Evolutionary conservation across 1,140 invertebrate genomes (phyloP).

Genomic region (Psix sp.): DNA sequence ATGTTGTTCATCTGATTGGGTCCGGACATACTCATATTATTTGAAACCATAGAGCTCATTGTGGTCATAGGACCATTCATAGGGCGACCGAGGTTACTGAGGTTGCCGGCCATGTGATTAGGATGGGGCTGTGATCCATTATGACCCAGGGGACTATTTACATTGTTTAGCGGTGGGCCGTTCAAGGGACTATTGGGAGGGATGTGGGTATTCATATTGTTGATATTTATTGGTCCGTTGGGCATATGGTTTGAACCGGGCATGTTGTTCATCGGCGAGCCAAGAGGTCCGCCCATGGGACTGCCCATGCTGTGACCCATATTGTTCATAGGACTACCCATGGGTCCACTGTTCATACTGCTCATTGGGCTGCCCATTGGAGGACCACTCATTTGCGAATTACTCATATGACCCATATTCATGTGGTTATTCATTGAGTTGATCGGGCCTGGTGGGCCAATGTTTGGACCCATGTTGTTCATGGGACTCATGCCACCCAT

Average conservation of each 20-base stretch:
- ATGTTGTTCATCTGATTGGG: slow-evolving; percentile 76
- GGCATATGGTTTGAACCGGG: slow-evolving; percentile 71
- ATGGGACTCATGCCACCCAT: slow-evolving; percentile 82
- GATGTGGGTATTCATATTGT: slow-evolving; percentile 76
- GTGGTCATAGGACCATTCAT: slow-evolving; percentile 80
- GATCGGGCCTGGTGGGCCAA: slow-evolving; percentile 75
- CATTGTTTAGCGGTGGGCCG: slow-evolving; percentile 73
- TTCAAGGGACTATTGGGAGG: slow-evolving; percentile 74
- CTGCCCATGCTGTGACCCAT: slow-evolving; percentile 76
- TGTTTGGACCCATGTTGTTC: slow-evolving; percentile 81
- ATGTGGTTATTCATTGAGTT: slow-evolving; percentile 80
- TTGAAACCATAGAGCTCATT: slow-evolving; percentile 80
- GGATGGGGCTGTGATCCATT: slow-evolving; percentile 78
- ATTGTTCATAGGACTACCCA: slow-evolving; percentile 79
- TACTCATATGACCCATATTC: slow-evolving; percentile 84
- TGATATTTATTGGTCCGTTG: slow-evolving; percentile 75
- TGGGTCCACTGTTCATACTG: slow-evolving; percentile 81
- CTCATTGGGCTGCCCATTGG: slow-evolving; percentile 85
- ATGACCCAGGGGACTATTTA: slow-evolving; percentile 75
- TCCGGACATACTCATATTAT: slow-evolving; percentile 72
- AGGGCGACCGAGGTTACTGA: slow-evolving; percentile 76
- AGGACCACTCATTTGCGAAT: slow-evolving; percentile 82
- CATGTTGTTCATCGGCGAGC: slow-evolving; percentile 75
- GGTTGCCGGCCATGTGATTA: slow-evolving; percentile 79
- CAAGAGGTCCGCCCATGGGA: slow-evolving; percentile 74